These are phyloP conservation scores for Zonitis immaculata DNA, from an alignment of 2,888 invertebrate genomes.

Conservation along the genomic window DNA sequence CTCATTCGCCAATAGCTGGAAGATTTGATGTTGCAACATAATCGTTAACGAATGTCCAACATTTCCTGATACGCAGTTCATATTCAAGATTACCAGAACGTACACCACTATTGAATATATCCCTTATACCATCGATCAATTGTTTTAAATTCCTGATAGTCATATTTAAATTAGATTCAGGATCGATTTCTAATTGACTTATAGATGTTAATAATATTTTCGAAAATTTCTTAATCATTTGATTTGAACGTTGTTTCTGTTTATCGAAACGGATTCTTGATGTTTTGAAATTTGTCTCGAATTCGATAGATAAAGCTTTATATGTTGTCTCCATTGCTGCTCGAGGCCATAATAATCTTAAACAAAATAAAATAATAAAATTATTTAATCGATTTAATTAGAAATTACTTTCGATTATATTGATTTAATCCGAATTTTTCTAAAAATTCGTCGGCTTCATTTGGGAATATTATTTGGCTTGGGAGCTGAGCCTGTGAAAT, in stretches of 20 bases:
- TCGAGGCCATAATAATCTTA: background rate
- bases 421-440: conserved; percentile 26
- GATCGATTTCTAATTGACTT: conserved; percentile 1
- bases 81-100: conserved; percentile 27
- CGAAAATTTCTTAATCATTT: conserved; percentile 1
- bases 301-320: background rate
- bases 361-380: background rate
- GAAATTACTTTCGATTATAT: conserved; percentile 23
- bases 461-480: conserved; percentile 20
- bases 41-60: conserved; percentile 31
- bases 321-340: conserved; percentile 6
- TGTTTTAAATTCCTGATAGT: background rate
- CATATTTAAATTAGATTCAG: background rate
- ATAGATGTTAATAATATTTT: background rate
- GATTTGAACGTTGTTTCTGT: conserved; percentile 3
- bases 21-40: conserved; percentile 24
- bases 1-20: no score
- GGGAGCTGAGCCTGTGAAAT: conserved; percentile 11
- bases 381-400: background rate
- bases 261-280: background rate
- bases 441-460: conserved; percentile 25
- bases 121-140: background rate
- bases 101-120: conserved; percentile 15
- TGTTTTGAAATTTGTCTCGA: conserved; percentile 1
- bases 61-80: conserved; percentile 27